These are phyloP conservation scores for Acrobasis repandana DNA, from an alignment of 2,888 invertebrate species.

Conservation along the genomic window DNA sequence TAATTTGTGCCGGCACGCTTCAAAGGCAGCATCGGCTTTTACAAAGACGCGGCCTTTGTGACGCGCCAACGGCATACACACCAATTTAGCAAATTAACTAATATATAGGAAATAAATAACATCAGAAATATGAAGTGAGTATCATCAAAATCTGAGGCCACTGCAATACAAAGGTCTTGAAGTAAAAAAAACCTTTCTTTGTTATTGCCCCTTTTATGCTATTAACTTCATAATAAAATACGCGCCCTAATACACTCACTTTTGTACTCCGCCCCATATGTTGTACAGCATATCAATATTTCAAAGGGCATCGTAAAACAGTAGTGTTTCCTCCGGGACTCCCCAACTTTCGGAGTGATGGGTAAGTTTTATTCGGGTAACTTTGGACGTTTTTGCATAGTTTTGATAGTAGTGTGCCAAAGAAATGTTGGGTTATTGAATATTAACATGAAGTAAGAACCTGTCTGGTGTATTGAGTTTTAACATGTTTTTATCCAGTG, in stretches of 20 bases:
- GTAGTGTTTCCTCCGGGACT: conserved; percentile 17
- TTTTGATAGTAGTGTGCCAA: conserved; percentile 7
- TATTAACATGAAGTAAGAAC: neutral
- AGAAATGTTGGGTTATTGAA: neutral
- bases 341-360: conserved; percentile 22
- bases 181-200: no score
- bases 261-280: conserved; percentile 9
- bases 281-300: conserved; percentile 27
- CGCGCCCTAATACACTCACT: neutral
- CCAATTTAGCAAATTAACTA: no score
- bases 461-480: no score
- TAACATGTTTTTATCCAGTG: no score
- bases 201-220: neutral
- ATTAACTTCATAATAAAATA: neutral
- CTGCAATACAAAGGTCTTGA: no score
- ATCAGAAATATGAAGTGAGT: no score
- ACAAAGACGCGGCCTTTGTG: no score
- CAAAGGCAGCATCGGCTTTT: no score
- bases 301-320: conserved; percentile 28
- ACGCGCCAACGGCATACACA: no score
- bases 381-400: conserved; percentile 2
- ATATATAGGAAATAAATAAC: no score
- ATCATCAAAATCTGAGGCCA: no score
- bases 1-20: no score
- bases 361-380: conserved; percentile 24